Percentiles rank a stretch among this genome's conserved stretches.
phyloP scores from a whole-genome alignment of 2,113 vertebrate genomes.

The Pollimyrus isidori region DNA sequence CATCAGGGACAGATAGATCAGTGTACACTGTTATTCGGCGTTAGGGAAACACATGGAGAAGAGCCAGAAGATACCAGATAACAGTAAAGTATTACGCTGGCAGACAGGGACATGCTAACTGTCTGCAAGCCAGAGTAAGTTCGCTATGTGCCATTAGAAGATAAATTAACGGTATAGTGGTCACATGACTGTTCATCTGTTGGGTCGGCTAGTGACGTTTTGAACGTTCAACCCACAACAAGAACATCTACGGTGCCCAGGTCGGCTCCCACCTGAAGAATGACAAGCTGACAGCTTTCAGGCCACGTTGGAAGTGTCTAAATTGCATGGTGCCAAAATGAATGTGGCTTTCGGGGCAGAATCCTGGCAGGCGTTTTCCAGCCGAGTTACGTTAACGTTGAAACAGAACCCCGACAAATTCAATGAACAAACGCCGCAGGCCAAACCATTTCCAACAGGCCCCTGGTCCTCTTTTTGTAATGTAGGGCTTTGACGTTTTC shows the following conservation, averaged over 20 bases:
- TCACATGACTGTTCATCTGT: background rate
- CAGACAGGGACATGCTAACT: background rate
- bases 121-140: background rate
- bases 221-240: background rate
- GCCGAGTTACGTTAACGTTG: background rate
- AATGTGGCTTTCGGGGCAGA: background rate
- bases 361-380: background rate
- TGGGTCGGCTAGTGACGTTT: background rate
- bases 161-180: background rate
- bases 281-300: background rate
- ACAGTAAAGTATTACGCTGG: background rate
- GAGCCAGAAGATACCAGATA: background rate
- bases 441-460: background rate
- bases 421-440: background rate
- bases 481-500: background rate
- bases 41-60: background rate
- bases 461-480: too few relatives aligned
- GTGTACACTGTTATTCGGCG: background rate
- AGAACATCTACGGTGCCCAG: background rate
- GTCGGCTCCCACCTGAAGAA: background rate
- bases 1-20: background rate
- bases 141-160: background rate
- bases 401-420: background rate
- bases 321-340: background rate
- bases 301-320: background rate